These are phyloP conservation scores for Acheta domesticus DNA, from an alignment of 2,888 invertebrate genomes.

Conservation along the genomic window DNA sequence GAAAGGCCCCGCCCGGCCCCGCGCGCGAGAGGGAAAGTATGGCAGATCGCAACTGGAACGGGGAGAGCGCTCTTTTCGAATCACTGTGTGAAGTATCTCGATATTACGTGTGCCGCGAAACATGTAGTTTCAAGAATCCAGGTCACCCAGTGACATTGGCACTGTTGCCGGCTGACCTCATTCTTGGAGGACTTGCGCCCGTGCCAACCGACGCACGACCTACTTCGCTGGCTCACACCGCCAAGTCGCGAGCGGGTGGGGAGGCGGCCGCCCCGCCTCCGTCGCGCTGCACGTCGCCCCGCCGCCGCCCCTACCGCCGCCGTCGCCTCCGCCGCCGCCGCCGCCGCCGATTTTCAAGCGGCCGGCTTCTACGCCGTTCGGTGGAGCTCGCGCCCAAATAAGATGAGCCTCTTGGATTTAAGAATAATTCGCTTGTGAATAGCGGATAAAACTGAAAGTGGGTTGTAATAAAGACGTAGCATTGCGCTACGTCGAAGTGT, in stretches of 20 bases:
- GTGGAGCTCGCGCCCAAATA: too few relatives aligned
- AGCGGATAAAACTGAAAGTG: too few relatives aligned
- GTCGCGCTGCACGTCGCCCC: too few relatives aligned
- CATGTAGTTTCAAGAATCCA: constrained; percentile 31
- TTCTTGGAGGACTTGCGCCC: background rate
- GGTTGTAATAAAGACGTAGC: too few relatives aligned
- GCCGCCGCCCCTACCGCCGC: too few relatives aligned
- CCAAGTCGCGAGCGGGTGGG: background rate
- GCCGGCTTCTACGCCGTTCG: too few relatives aligned
- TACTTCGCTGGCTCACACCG: constrained; percentile 2
- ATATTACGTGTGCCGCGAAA: background rate
- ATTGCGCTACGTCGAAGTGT: too few relatives aligned
- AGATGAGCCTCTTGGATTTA: too few relatives aligned
- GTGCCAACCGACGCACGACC: constrained; percentile 18
- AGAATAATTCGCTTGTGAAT: too few relatives aligned
- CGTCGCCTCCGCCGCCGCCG: too few relatives aligned
- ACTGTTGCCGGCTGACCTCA: constrained; percentile 5
- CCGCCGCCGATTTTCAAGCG: too few relatives aligned
- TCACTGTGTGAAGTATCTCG: background rate
- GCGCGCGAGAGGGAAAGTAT: background rate
- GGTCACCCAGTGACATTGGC: constrained; percentile 18
- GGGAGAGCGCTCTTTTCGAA: background rate
- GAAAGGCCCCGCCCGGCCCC: too few relatives aligned
- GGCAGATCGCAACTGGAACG: background rate
- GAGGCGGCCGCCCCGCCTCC: background rate